phyloP scores from a whole-genome alignment of 2,888 invertebrate genomes.

The Agonopterix alstromeriana region DNA sequence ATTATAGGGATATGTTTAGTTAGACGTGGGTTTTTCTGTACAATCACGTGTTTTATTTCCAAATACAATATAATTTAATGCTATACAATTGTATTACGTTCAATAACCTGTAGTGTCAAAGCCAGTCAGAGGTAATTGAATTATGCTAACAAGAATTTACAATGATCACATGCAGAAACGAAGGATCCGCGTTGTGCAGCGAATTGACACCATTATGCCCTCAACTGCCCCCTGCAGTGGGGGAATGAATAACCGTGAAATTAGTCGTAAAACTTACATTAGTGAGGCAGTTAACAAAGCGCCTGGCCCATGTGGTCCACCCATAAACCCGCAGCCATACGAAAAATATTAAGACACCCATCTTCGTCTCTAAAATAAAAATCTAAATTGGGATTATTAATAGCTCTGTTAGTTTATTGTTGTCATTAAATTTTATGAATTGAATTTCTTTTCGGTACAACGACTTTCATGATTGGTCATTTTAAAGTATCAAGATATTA shows the following conservation, averaged over 20 bases:
- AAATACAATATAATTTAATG: too few relatives aligned
- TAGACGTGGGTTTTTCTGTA: too few relatives aligned
- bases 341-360: slow-evolving; percentile 27
- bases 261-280: slow-evolving; percentile 71
- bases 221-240: slow-evolving; percentile 31
- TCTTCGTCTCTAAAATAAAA: slow-evolving; percentile 30
- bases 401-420: slow-evolving; percentile 41
- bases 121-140: not conserved
- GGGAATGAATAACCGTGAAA: slow-evolving; percentile 68
- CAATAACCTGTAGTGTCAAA: too few relatives aligned
- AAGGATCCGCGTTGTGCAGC: not conserved
- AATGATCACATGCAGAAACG: not conserved
- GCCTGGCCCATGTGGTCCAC: slow-evolving; percentile 57
- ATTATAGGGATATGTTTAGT: too few relatives aligned
- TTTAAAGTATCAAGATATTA: not conserved
- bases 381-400: slow-evolving; percentile 56
- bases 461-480: slow-evolving; percentile 2
- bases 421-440: slow-evolving; percentile 31
- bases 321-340: slow-evolving; percentile 44
- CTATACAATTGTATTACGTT: too few relatives aligned
- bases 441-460: slow-evolving; percentile 2
- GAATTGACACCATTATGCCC: slow-evolving; percentile 8
- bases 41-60: too few relatives aligned
- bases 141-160: not conserved
- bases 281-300: slow-evolving; percentile 56